Evolutionary conservation across 2,888 invertebrate species (phyloP).

Genomic region (Agrotis clavis): DNA sequence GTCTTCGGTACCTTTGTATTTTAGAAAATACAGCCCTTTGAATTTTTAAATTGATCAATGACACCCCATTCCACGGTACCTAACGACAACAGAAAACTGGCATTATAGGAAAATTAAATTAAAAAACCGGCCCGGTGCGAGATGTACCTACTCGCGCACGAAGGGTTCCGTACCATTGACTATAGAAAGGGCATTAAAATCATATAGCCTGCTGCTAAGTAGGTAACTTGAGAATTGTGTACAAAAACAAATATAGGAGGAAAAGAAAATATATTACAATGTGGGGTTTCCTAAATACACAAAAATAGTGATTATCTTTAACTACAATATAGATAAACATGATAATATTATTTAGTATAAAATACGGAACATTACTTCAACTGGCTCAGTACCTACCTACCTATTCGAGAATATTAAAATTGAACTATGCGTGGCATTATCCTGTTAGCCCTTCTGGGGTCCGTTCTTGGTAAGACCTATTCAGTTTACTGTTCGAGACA

Average conservation of each 20-base stretch:
- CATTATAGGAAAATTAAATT: not conserved
- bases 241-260: no score
- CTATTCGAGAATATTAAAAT: not conserved
- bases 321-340: not conserved
- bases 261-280: not conserved
- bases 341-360: conserved; percentile 3
- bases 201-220: no score
- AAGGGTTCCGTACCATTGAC: not conserved
- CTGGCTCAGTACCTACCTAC: not conserved
- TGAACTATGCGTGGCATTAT: conserved; percentile 14
- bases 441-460: conserved; percentile 9
- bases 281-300: conserved; percentile 9
- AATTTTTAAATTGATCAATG: no score
- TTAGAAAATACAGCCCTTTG: no score
- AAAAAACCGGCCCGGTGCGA: no score
- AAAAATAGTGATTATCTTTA: not conserved
- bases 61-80: no score
- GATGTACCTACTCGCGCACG: no score
- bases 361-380: not conserved
- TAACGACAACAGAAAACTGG: not conserved
- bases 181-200: not conserved
- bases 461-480: not conserved
- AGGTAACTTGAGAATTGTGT: no score
- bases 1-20: no score
- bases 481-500: not conserved